Conservation (phyloP, 2,888 invertebrate genomes). For the Cephus nigrinus region DNA sequence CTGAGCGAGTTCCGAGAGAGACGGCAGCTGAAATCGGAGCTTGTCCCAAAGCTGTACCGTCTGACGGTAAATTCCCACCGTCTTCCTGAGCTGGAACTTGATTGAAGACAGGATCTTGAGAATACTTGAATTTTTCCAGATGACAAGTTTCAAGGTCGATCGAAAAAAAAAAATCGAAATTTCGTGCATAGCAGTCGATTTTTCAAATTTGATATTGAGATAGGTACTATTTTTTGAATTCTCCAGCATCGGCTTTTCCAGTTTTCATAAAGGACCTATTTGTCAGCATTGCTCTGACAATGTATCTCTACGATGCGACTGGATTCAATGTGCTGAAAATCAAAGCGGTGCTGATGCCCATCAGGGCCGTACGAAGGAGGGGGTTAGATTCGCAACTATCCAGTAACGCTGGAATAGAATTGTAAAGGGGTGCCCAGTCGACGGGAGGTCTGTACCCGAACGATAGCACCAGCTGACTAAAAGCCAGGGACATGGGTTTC, state of each 20-base stretch:
- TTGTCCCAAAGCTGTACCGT: not conserved
- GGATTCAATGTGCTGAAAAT: not conserved
- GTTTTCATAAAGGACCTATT: too few species aligned
- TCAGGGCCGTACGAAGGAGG: too few species aligned
- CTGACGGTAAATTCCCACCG: not conserved
- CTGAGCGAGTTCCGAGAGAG: not conserved
- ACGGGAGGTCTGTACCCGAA: not conserved
- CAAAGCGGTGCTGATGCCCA: not conserved
- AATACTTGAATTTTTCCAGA: too few species aligned
- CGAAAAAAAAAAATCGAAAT: too few species aligned
- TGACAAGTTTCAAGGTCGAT: too few species aligned
- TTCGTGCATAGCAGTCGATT: too few species aligned
- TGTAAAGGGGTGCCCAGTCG: not conserved
- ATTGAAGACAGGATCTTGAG: not conserved
- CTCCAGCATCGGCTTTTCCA: too few species aligned
- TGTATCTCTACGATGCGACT: not conserved
- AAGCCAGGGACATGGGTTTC: constrained; percentile 5
- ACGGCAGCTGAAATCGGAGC: not conserved
- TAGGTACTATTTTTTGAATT: too few species aligned
- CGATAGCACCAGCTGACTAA: not conserved
- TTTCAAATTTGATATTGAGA: too few species aligned
- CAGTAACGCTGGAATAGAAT: not conserved
- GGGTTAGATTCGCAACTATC: not conserved
- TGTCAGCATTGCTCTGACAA: not conserved
- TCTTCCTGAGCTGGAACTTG: not conserved